Base-by-base conservation (phyloP, 1,140 invertebrate species). In the Leptinotarsa defecta region DNA sequence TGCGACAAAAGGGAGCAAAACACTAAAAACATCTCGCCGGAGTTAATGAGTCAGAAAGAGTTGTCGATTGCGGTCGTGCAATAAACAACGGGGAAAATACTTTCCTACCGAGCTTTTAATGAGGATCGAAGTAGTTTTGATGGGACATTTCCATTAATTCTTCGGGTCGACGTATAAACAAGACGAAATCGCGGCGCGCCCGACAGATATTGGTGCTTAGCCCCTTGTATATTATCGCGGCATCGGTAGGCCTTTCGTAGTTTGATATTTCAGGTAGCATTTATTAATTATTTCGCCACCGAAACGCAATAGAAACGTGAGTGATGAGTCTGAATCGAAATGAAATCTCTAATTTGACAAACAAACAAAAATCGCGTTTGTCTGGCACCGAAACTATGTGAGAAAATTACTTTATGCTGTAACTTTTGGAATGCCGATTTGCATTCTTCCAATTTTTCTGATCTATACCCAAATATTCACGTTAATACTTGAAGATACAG, bases 91-190 rank as follows among this genome's bases (percentile, higher is more conserved):
- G 65, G 19, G 57, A 64, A 73, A 68, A 78, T 63, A 76, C 74
- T 76, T 74, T 80, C 79, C 80, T 77, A 81, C 77, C 76, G 76
- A 80, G 78, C 73, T 79, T 77, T 82, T 83, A 83, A 83, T 83
- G 82, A 83, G 82, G 76, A 79, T 81, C 81, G 80, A 80, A 77
- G 77, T 77, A 74, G 78, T 76, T 75, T 74, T 81, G 79, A 81
- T 79, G 79, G 52, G 80, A 80, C 78, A 77, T 74, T 77, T 71
- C 64, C 49, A 78, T 73, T 76, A 57, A 57, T 57, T 57, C 15
- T 6, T 57, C n/a, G 52, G 74, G 74, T 57, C 76, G 48, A 72
- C 52, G 69, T 62, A 68, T 79, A 81, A 76, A 77, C 74, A 61
- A 70, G 71, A 22, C 52, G 64, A 73, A 67, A 80, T 78, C 69